Conservation (phyloP, 2,888 invertebrate genomes). For the Hololepta plana region DNA sequence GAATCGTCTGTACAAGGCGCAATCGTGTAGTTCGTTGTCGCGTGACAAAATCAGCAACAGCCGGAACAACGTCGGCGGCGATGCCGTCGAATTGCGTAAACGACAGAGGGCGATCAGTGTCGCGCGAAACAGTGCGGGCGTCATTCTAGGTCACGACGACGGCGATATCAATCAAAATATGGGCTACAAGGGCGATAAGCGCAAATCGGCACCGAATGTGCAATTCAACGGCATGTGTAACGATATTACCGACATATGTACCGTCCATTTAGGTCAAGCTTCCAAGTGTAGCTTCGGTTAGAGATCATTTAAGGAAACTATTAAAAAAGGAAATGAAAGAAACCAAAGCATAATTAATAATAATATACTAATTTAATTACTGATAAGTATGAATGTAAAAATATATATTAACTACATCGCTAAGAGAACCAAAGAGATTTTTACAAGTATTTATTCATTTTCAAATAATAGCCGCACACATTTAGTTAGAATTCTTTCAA, state of each 20-base stretch:
- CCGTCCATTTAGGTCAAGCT: conserved; percentile 34
- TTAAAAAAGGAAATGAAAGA: conserved; percentile 1
- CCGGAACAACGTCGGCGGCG: conserved; percentile 11
- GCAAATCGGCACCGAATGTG: conserved; percentile 6
- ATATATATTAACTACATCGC: too few relatives aligned
- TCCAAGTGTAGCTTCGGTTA: conserved; percentile 41
- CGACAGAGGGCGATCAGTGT: conserved; percentile 28
- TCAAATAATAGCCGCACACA: too few relatives aligned
- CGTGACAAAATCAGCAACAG: conserved; percentile 31
- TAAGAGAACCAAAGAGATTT: too few relatives aligned
- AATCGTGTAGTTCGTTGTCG: conserved; percentile 41
- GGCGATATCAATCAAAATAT: conserved; percentile 36
- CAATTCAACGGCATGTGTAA: conserved; percentile 8
- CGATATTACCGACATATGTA: conserved; percentile 28
- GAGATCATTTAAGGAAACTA: conserved; percentile 17
- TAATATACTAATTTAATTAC: too few relatives aligned
- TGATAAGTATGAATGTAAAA: too few relatives aligned
- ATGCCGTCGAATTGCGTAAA: conserved; percentile 21
- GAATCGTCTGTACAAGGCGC: conserved; percentile 39
- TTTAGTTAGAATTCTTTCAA: too few relatives aligned
- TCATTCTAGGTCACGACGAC: conserved; percentile 16
- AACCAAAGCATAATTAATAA: conserved; percentile 4
- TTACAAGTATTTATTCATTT: too few relatives aligned
- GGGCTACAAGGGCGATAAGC: conserved; percentile 14
- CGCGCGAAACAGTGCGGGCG: conserved; percentile 22